Percentiles rank a stretch among this genome's conserved stretches.
Evolutionary conservation across 2,797 vertebrate genomes (phyloP).

Genomic region (Okamejei kenojei): DNA sequence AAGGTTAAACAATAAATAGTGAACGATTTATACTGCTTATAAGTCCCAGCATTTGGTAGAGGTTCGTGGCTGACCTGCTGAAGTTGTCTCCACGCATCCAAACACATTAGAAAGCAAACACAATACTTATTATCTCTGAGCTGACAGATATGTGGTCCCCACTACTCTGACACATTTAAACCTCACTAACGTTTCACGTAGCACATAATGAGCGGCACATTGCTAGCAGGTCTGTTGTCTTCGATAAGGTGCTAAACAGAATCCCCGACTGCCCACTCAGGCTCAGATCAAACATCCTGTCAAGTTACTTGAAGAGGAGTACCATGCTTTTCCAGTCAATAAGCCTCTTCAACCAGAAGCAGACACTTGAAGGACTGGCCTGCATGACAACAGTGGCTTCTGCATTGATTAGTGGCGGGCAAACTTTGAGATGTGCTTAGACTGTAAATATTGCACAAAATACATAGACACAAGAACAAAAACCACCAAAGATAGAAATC

Average conservation of each 20-base stretch:
- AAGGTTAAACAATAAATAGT: not conserved
- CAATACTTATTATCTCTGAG: not conserved
- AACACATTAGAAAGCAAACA: not conserved
- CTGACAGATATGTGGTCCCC: not conserved
- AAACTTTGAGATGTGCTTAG: constrained; percentile 4
- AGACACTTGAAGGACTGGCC: not conserved
- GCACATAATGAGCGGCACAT: not conserved
- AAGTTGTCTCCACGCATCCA: not conserved
- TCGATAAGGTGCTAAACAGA: not conserved
- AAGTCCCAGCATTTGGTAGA: not conserved
- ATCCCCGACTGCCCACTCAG: not conserved
- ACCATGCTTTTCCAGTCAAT: not conserved
- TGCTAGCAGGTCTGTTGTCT: not conserved
- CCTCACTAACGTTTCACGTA: not conserved
- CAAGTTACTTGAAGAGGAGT: not conserved
- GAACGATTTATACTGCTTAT: not conserved
- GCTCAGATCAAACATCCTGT: not conserved
- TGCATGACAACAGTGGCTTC: not conserved
- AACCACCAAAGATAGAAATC: too few species aligned
- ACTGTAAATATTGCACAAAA: not conserved
- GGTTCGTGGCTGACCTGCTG: not conserved
- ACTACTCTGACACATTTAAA: not conserved
- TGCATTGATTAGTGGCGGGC: not conserved
- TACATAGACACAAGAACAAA: too few species aligned
- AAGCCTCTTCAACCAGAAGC: not conserved